Evolutionary conservation across 1,140 invertebrate genomes (phyloP).

Genomic region (Dinothrombium tinctorium): DNA sequence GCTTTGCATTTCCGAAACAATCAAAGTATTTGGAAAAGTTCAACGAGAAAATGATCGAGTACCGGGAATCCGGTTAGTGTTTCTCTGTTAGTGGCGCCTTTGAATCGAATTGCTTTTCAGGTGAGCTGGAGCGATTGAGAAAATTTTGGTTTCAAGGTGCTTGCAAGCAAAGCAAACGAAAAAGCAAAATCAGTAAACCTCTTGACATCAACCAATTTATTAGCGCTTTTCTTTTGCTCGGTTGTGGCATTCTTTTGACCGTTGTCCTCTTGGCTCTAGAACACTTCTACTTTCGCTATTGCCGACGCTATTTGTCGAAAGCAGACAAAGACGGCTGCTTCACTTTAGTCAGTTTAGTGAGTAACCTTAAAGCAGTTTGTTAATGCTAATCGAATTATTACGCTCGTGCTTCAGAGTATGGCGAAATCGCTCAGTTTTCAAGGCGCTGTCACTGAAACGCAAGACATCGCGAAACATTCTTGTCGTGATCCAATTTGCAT

Average conservation of each 20-base stretch:
- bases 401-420: too few relatives aligned
- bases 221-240: conserved; percentile 80
- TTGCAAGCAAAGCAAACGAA: conserved; percentile 72
- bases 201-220: conserved; percentile 89
- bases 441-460: too few relatives aligned
- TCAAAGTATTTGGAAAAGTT: conserved; percentile 86
- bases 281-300: conserved; percentile 76
- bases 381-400: not conserved
- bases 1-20: conserved; percentile 80
- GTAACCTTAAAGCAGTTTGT: conserved; percentile 11
- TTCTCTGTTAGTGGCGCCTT: too few relatives aligned
- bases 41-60: conserved; percentile 76
- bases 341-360: conserved; percentile 61
- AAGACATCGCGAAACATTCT: too few relatives aligned
- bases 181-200: conserved; percentile 45
- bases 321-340: conserved; percentile 67
- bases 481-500: too few relatives aligned
- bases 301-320: conserved; percentile 57
- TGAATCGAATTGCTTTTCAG: too few relatives aligned
- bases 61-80: conserved; percentile 63
- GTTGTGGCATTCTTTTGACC: conserved; percentile 70
- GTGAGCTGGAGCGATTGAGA: conserved; percentile 72
- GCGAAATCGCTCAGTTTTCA: too few relatives aligned
- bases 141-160: conserved; percentile 94
- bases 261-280: conserved; percentile 62